phyloP scores from a whole-genome alignment of 2,888 invertebrate genomes.

The Masnerella sp. region DNA sequence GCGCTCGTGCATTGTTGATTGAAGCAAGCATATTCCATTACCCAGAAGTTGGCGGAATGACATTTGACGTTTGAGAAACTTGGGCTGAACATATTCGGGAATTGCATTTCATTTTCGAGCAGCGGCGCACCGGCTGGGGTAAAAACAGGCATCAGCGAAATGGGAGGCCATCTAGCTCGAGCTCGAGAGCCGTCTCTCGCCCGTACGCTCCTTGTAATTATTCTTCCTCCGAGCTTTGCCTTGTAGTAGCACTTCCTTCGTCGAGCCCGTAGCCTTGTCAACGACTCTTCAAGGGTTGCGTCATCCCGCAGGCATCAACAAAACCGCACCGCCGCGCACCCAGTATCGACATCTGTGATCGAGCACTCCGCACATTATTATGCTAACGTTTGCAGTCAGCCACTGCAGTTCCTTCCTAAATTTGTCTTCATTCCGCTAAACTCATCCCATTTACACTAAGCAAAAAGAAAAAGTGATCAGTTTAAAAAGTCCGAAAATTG shows the following conservation, averaged over 20 bases:
- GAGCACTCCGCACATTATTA: constrained; percentile 32
- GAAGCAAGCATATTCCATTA: constrained; percentile 51
- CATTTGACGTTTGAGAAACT: constrained; percentile 52
- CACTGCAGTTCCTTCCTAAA: constrained; percentile 1
- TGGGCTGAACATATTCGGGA: constrained; percentile 38
- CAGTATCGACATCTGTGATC: constrained; percentile 46
- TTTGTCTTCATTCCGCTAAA: constrained; percentile 12
- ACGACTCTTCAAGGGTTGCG: constrained; percentile 21
- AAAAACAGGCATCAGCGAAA: constrained; percentile 54
- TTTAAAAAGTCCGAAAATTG: too few relatives aligned
- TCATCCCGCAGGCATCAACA: constrained; percentile 33
- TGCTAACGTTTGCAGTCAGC: constrained; percentile 26
- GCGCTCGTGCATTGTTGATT: constrained; percentile 38
- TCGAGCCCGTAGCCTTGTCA: constrained; percentile 28
- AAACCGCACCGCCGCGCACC: constrained; percentile 32
- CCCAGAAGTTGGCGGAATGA: constrained; percentile 35
- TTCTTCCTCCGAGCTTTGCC: constrained; percentile 42
- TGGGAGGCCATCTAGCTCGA: constrained; percentile 35
- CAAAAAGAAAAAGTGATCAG: too few relatives aligned
- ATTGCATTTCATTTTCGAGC: constrained; percentile 54
- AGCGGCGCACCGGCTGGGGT: constrained; percentile 30
- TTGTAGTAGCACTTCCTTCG: constrained; percentile 21
- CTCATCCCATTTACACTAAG: constrained; percentile 21
- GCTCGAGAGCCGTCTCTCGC: constrained; percentile 21
- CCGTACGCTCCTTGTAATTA: constrained; percentile 43